phyloP scores from a whole-genome alignment of 1,140 invertebrate genomes.

The Nephila pilipes region DNA sequence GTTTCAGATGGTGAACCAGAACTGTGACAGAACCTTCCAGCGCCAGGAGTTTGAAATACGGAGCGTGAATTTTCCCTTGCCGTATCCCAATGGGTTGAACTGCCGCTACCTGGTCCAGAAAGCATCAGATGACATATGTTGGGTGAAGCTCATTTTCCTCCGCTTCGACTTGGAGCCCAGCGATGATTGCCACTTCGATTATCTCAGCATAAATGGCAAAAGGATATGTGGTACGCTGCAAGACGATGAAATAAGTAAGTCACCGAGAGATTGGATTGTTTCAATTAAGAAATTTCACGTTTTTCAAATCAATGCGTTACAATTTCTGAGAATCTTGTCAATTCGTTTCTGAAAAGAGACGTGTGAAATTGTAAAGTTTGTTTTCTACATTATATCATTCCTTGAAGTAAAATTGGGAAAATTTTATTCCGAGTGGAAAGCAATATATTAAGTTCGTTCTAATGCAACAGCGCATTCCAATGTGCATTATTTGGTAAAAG shows the following conservation, averaged over 20 bases:
- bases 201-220: slow-evolving; percentile 72
- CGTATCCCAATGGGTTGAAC: slow-evolving; percentile 75
- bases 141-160: slow-evolving; percentile 74
- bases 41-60: slow-evolving; percentile 64
- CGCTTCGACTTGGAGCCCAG: slow-evolving; percentile 74
- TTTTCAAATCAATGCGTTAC: too few relatives aligned
- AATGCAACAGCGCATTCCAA: too few relatives aligned
- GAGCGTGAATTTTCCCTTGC: slow-evolving; percentile 76
- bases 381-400: too few relatives aligned
- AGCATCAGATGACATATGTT: slow-evolving; percentile 68
- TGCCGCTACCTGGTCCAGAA: slow-evolving; percentile 76
- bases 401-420: too few relatives aligned
- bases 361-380: too few relatives aligned
- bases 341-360: too few relatives aligned
- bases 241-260: slow-evolving; percentile 77
- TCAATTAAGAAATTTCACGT: too few relatives aligned
- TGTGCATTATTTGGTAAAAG: too few relatives aligned
- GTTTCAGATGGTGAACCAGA: slow-evolving; percentile 46
- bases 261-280: neutral
- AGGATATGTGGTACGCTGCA: slow-evolving; percentile 74
- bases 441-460: too few relatives aligned
- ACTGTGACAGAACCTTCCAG: slow-evolving; percentile 74
- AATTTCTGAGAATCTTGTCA: too few relatives aligned
- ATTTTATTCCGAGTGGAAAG: too few relatives aligned
- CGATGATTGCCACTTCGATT: slow-evolving; percentile 76